Base-by-base conservation (phyloP, 2,888 invertebrate species). In the Autographa pulchrina region DNA sequence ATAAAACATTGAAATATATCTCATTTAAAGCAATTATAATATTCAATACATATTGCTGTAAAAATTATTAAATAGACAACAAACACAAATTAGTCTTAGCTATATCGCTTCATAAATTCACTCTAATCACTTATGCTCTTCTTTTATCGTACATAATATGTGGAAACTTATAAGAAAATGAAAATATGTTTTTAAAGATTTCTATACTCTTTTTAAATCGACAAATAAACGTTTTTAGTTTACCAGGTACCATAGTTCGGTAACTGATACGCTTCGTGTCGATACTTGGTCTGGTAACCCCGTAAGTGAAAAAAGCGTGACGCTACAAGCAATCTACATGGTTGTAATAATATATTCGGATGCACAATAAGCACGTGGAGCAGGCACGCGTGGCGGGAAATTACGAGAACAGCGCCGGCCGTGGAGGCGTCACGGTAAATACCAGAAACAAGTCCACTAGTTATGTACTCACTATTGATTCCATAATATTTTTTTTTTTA, bases 351-450 rank as follows among this genome's bases (percentile, higher is more conserved):
- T 64, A 62, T 70, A 75, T 68, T 75, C 56, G 41, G 71, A 73
- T 78, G 70, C 78, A 67, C 61, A 68, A 64, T 41, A 62, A 72
- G 65, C 80, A 78, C 80, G 78, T 83, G 75, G 75, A 61, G 67
- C 73, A 83, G 66, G 83, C 83, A 84, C 79, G 84, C 82, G 80
- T 79, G 72, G 67, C 84, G 75, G 80, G 68, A 79, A 82, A 85
- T 86, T 85, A 87, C 82, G 78, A 83, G 70, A 66, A 80, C 77
- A 75, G 59, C 77, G 62, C 70, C 54, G 14, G 3, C 54, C 48
- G n/a, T n/a, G 48, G 78, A 85, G 87, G 86, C 89, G 88, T 87
- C 89, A 89, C 84, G 68, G 67, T 72, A 41, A 32, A 38, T 65
- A 72, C 63, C 54, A 75, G 74, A 72, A 72, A 72, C 58, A 65